These are phyloP conservation scores for Allolobophora icterica DNA, from an alignment of 2,888 invertebrate genomes.

Conservation along the genomic window DNA sequence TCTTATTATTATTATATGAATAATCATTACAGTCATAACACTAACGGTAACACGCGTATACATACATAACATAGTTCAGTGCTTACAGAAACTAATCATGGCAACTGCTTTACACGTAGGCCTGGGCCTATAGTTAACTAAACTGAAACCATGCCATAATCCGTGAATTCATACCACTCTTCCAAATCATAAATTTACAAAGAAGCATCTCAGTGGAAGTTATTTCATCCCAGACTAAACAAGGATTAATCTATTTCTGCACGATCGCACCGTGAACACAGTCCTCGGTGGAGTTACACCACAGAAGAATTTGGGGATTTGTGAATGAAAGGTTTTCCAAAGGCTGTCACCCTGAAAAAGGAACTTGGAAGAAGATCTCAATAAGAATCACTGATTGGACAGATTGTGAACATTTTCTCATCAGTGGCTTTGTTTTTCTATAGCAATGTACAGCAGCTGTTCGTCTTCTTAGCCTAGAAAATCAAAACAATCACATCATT, in stretches of 20 bases:
- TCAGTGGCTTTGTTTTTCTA: constrained; percentile 26
- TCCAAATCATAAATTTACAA: background rate
- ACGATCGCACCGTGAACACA: background rate
- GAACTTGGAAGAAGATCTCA: background rate
- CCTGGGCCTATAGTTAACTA: no score
- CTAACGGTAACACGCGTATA: background rate
- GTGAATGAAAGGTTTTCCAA: background rate
- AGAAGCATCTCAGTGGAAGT: background rate
- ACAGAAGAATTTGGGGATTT: background rate
- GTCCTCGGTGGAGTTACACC: background rate
- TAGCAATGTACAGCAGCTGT: constrained; percentile 79
- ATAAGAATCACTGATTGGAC: background rate
- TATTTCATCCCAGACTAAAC: background rate
- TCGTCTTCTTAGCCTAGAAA: constrained; percentile 82
- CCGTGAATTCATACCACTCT: background rate
- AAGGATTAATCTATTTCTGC: background rate
- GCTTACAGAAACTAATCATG: background rate
- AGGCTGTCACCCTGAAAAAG: background rate
- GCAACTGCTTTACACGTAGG: background rate
- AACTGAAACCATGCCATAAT: constrained; percentile 17
- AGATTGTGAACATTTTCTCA: background rate
- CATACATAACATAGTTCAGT: background rate
- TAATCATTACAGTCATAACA: background rate
- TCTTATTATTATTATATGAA: background rate
- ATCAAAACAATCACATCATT: constrained; percentile 26